A percentile compares a stretch with the other conserved stretches of the same genome.
Evolutionary conservation across 2,888 invertebrate genomes (phyloP).

Genomic region (Lepidocyrtinus sp.): DNA sequence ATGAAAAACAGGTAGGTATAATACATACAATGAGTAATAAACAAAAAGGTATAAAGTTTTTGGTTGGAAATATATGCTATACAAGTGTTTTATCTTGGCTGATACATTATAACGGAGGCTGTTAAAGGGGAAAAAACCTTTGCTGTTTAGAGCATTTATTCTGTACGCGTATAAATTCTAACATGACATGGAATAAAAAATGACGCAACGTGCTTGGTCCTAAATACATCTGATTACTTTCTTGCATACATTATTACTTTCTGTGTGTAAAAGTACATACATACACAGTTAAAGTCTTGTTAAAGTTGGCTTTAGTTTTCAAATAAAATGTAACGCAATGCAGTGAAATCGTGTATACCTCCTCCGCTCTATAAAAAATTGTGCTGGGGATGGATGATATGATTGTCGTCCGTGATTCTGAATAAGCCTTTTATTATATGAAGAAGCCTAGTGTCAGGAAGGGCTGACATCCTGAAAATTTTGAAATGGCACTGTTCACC

Average conservation of each 20-base stretch:
- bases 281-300: not conserved
- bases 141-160: not conserved
- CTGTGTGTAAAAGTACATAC: not conserved
- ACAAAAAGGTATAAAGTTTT: constrained; percentile 6
- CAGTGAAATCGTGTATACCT: not conserved
- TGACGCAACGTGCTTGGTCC: constrained; percentile 7
- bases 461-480: constrained; percentile 3
- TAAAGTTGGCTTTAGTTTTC: constrained; percentile 2
- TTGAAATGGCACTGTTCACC: not conserved
- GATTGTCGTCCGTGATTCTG: no score
- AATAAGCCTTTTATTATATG: no score
- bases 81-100: constrained; percentile 4
- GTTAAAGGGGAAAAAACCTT: not conserved
- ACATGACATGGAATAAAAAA: constrained; percentile 10
- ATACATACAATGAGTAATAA: constrained; percentile 6
- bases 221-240: constrained; percentile 10
- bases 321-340: not conserved
- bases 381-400: not conserved
- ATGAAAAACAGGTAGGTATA: constrained; percentile 29
- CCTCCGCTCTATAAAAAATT: constrained; percentile 13
- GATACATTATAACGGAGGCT: not conserved
- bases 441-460: not conserved
- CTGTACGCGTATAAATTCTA: not conserved
- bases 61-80: no score
- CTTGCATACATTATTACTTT: not conserved